Base-by-base conservation (phyloP, 2,797 vertebrate species). In the Percopsis omiscomaycus region DNA sequence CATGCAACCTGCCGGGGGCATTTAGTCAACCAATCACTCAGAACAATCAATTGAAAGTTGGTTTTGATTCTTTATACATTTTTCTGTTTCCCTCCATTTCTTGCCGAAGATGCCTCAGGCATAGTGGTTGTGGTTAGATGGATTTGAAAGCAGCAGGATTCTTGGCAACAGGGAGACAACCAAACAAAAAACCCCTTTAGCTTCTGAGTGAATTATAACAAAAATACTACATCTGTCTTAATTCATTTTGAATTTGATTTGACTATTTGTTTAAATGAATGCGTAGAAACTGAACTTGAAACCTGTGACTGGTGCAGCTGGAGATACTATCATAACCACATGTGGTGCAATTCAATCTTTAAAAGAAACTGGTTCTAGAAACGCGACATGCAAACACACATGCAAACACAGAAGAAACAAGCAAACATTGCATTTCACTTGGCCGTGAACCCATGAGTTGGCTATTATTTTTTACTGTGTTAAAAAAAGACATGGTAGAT, bases 191-290 rank as follows among this genome's bases (percentile, higher is more conserved):
- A 59, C 53, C 3, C 51, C 49, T 51, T 22, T 22, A 22, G 22
- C 28, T 48, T 45, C 9, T 64, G 28, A 37, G 37, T 5, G 37
- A 37, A 37, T 37, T 9, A 5, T 6, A 9, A 37, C 3, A 37
- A 9, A 2, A 37, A 6, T 2, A 6, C 37, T 37, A 37, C 37
- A 37, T 37, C 37, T 37, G 37, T 37, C 37, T 37, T 37, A 37
- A 37, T 37, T 37, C 37, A 37, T 37, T 37, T 37, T 6, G 37
- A 37, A 6, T 64, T 47, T 59, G 74, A 69, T 80, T 69, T 60
- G 71, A 76, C 68, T 69, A 68, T 69, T 79, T 84, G 69, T 62
- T 75, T 75, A 30, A 73, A 61, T 73, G 74, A 71, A 63, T 59
- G 58, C 15, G 37, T 69, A 42, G 47, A 73, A 60, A 48, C 51